Percentiles rank a stretch among this genome's conserved stretches.
These are phyloP conservation scores for Eristalis arbustorum DNA, from an alignment of 2,888 invertebrate genomes.

Conservation along the genomic window DNA sequence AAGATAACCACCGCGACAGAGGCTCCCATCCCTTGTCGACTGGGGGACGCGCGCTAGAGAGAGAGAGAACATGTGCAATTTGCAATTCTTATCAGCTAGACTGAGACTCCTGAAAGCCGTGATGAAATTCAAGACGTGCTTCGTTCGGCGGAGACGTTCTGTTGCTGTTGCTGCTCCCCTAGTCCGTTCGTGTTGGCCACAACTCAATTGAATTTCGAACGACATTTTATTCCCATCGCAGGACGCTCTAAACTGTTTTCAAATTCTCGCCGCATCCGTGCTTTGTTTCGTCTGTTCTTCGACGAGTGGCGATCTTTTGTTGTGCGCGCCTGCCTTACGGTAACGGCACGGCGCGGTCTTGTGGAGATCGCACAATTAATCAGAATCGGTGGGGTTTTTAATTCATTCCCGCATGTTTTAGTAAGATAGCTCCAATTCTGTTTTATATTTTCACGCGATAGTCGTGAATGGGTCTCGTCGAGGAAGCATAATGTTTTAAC, in stretches of 20 bases:
- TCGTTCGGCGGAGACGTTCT: background rate
- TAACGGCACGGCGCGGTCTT: background rate
- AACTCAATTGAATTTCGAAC: slow-evolving; percentile 38
- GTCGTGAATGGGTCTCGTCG: background rate
- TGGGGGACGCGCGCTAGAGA: no score
- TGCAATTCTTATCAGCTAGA: slow-evolving; percentile 46
- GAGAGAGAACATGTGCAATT: slow-evolving; percentile 1
- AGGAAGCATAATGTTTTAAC: background rate
- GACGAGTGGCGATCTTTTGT: background rate
- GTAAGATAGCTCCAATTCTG: background rate
- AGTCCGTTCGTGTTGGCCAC: no score
- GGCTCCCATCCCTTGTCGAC: background rate
- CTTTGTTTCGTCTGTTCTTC: background rate
- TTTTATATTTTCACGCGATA: background rate
- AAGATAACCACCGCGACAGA: background rate
- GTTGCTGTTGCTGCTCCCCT: background rate
- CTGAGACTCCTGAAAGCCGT: slow-evolving; percentile 13
- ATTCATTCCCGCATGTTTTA: slow-evolving; percentile 20
- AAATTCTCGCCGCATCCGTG: background rate
- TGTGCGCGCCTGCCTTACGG: background rate
- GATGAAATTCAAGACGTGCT: slow-evolving; percentile 42
- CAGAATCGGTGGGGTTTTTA: slow-evolving; percentile 1
- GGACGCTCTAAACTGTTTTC: background rate
- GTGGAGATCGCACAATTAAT: slow-evolving; percentile 1
- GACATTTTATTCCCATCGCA: slow-evolving; percentile 14